Conservation (phyloP, 2,888 invertebrate genomes). For the Galeruca laticollis region DNA sequence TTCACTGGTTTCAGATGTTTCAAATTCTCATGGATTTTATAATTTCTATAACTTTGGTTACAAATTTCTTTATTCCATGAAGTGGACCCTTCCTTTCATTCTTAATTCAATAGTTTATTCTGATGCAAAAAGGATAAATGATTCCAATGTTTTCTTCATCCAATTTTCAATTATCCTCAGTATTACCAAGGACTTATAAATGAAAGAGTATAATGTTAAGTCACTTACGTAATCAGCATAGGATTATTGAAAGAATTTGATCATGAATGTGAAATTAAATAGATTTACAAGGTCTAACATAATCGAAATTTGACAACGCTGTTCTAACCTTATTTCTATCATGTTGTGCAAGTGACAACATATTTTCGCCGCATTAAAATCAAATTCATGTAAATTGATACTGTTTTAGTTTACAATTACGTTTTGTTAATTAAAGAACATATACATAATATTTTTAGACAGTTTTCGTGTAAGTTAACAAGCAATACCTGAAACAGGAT, state of each 20-base stretch:
- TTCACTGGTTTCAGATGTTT: too few species aligned
- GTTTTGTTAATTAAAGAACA: neutral
- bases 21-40: too few species aligned
- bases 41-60: too few species aligned
- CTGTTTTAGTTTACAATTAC: neutral
- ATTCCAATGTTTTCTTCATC: too few species aligned
- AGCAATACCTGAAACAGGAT: neutral
- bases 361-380: constrained; percentile 4
- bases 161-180: too few species aligned
- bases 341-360: constrained; percentile 9
- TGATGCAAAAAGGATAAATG: too few species aligned
- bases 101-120: too few species aligned
- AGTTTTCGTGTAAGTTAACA: neutral
- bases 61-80: too few species aligned
- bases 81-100: too few species aligned
- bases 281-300: neutral
- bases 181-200: too few species aligned
- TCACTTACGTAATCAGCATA: neutral
- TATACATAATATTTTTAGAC: neutral
- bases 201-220: too few species aligned
- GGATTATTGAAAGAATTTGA: too few species aligned
- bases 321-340: constrained; percentile 10
- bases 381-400: neutral
- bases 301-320: neutral
- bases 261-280: neutral